Conservation (phyloP, 2,797 vertebrate genomes). For the Pempheris klunzingeri region DNA sequence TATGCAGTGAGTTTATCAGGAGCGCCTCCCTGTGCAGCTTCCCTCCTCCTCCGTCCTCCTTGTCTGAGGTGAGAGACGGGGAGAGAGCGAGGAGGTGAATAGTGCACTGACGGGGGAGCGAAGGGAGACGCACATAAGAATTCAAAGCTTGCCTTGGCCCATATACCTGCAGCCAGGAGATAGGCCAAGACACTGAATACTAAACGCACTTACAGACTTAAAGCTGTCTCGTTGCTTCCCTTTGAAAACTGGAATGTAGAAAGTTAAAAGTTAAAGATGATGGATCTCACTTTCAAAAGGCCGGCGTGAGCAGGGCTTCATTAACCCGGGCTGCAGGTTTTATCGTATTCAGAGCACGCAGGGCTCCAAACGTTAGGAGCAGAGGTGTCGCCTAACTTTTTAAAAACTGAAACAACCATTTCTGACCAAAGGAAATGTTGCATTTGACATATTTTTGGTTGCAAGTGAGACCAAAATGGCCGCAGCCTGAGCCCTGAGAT, state of each 20-base stretch:
- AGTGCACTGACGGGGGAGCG: slow-evolving; percentile 1
- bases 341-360: background rate
- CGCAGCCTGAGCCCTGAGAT: no score
- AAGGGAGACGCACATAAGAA: slow-evolving; percentile 25
- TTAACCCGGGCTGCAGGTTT: background rate
- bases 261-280: background rate
- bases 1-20: slow-evolving; percentile 25
- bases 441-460: no score
- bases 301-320: background rate
- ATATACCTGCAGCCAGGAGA: slow-evolving; percentile 69
- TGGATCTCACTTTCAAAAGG: background rate
- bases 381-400: no score
- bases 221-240: background rate
- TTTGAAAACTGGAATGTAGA: background rate
- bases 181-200: slow-evolving; percentile 36
- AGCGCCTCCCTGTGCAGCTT: slow-evolving; percentile 21
- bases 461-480: no score
- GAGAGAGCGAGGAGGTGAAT: slow-evolving; percentile 3
- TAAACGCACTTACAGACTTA: slow-evolving; percentile 7
- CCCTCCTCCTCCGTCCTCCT: slow-evolving; percentile 16
- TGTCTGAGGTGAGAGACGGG: background rate
- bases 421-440: no score
- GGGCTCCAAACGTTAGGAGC: no score
- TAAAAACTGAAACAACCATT: no score
- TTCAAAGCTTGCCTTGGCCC: slow-evolving; percentile 68